phyloP scores from a whole-genome alignment of 2,797 vertebrate genomes.

The Clarias laeviceps region DNA sequence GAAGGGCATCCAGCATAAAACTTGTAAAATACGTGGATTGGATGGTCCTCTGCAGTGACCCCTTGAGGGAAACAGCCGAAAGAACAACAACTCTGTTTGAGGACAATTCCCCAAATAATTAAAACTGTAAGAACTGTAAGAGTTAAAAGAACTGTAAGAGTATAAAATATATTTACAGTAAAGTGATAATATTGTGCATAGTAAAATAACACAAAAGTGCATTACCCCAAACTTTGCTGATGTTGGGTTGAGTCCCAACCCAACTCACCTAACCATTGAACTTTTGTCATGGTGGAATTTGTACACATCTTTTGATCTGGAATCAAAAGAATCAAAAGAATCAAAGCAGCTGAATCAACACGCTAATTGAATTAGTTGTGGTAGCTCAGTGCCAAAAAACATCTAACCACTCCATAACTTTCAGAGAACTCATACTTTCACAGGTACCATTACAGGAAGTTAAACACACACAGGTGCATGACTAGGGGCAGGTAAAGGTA shows the following conservation, averaged over 20 bases:
- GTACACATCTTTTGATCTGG: background rate
- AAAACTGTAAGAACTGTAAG: background rate
- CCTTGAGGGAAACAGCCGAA: no score
- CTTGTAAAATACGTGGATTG: no score
- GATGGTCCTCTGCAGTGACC: no score
- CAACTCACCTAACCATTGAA: background rate
- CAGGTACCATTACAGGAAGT: background rate
- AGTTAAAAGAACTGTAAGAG: background rate
- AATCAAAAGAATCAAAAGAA: background rate
- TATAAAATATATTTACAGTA: background rate
- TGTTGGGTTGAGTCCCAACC: background rate
- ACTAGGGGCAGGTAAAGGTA: background rate
- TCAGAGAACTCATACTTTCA: background rate
- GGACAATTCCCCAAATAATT: background rate
- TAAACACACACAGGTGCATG: background rate
- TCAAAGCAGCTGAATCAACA: background rate
- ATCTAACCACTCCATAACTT: background rate
- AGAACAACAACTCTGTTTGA: background rate
- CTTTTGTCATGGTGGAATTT: background rate
- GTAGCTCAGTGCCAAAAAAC: background rate
- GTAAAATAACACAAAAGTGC: background rate
- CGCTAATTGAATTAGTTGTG: background rate
- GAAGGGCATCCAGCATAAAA: no score
- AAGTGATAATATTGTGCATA: background rate
- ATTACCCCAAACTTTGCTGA: background rate